phyloP scores from a whole-genome alignment of 1,140 invertebrate genomes.

The Ptiloglossa arizonensis region DNA sequence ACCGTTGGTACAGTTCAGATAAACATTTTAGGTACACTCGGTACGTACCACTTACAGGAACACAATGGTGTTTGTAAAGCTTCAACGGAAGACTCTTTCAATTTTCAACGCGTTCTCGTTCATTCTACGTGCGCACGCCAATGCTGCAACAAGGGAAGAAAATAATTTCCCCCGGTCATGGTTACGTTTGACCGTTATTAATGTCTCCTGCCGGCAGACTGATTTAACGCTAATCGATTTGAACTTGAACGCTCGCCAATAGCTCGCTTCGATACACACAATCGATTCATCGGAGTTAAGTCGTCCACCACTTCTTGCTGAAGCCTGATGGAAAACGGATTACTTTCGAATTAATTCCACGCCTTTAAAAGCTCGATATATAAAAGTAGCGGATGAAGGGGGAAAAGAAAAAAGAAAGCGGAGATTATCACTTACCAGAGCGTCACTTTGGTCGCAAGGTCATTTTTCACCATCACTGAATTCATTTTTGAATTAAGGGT shows the following conservation, averaged over 20 bases:
- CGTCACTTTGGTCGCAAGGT: too few relatives aligned
- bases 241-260: constrained; percentile 10
- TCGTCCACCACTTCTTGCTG: constrained; percentile 1
- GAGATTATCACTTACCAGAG: too few relatives aligned
- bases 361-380: not conserved
- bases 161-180: not conserved
- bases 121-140: not conserved
- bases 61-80: too few relatives aligned
- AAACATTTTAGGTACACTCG: too few relatives aligned
- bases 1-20: too few relatives aligned
- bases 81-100: too few relatives aligned
- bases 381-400: too few relatives aligned
- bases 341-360: constrained; percentile 31
- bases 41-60: too few relatives aligned
- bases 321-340: constrained; percentile 7
- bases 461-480: too few relatives aligned
- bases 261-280: constrained; percentile 11
- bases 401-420: too few relatives aligned
- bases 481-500: too few relatives aligned
- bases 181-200: constrained; percentile 9
- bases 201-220: not conserved
- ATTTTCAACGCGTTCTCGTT: not conserved
- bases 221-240: constrained; percentile 14
- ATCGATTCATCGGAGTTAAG: not conserved
- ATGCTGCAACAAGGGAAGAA: not conserved